These are phyloP conservation scores for Danaus plexippus DNA, from an alignment of 1,140 invertebrate species.

Conservation along the genomic window DNA sequence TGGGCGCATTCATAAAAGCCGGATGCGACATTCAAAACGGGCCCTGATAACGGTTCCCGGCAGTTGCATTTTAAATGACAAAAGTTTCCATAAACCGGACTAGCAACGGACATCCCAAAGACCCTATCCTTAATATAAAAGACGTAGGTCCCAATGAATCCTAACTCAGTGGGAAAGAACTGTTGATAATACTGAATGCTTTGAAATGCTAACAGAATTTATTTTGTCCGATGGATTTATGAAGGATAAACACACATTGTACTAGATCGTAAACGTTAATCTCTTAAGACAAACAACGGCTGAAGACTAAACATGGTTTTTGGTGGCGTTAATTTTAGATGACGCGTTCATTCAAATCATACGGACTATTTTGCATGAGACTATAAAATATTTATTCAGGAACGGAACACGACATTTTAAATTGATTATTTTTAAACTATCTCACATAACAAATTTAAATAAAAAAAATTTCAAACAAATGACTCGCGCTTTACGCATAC, in stretches of 20 bases:
- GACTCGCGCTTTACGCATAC: conserved; percentile 2
- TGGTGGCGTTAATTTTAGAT: conserved; percentile 23
- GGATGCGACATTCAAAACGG: conserved; percentile 10
- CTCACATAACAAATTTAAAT: too few species aligned
- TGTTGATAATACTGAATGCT: conserved; percentile 11
- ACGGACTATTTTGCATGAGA: too few species aligned
- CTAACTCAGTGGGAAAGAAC: conserved; percentile 20
- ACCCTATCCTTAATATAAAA: too few species aligned
- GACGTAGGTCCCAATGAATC: conserved; percentile 13
- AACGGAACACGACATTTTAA: too few species aligned
- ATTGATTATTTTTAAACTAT: too few species aligned
- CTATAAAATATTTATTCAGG: too few species aligned
- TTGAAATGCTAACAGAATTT: conserved; percentile 17
- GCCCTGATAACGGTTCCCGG: conserved; percentile 3
- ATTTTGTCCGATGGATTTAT: conserved; percentile 26
- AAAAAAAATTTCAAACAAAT: too few species aligned
- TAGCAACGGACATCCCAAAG: conserved; percentile 19
- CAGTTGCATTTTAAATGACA: conserved; percentile 14
- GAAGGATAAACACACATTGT: conserved; percentile 24
- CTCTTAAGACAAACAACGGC: conserved; percentile 25
- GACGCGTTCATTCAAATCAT: conserved; percentile 21
- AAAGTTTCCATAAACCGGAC: conserved; percentile 18
- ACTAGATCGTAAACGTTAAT: conserved; percentile 34
- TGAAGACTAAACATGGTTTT: conserved; percentile 41
- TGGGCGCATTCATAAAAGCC: conserved; percentile 16